Evolutionary conservation across 1,140 invertebrate species (phyloP).

Genomic region (Saccostrea cuccullata): DNA sequence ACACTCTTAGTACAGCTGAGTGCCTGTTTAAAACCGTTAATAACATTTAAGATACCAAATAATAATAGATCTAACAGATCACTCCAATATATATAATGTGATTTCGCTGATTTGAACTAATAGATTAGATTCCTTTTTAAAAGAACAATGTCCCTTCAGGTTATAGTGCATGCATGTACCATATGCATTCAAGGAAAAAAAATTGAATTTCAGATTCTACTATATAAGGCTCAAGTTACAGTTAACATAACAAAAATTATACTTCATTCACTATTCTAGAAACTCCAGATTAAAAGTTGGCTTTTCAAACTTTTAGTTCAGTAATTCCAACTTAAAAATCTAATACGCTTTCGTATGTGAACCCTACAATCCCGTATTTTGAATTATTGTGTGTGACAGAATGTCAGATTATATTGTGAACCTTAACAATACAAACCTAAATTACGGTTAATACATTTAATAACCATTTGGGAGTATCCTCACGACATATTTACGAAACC

Average conservation of each 20-base stretch:
- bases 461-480: not conserved
- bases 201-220: too few species aligned
- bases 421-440: not conserved
- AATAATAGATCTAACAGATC: not conserved
- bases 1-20: not conserved
- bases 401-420: not conserved
- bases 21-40: not conserved
- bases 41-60: not conserved
- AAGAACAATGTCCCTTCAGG: not conserved
- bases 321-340: too few species aligned
- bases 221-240: too few species aligned
- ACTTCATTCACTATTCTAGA: too few species aligned
- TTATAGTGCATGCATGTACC: too few species aligned
- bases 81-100: not conserved
- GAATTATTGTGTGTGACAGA: too few species aligned
- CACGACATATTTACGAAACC: not conserved
- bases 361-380: too few species aligned
- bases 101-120: not conserved
- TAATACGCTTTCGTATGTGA: too few species aligned
- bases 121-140: not conserved
- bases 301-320: too few species aligned
- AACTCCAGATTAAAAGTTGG: too few species aligned
- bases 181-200: too few species aligned
- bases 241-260: too few species aligned
- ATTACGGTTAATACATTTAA: slow-evolving; percentile 9